Evolutionary conservation across 2,888 invertebrate species (phyloP).

Genomic region (Cinara cedri): DNA sequence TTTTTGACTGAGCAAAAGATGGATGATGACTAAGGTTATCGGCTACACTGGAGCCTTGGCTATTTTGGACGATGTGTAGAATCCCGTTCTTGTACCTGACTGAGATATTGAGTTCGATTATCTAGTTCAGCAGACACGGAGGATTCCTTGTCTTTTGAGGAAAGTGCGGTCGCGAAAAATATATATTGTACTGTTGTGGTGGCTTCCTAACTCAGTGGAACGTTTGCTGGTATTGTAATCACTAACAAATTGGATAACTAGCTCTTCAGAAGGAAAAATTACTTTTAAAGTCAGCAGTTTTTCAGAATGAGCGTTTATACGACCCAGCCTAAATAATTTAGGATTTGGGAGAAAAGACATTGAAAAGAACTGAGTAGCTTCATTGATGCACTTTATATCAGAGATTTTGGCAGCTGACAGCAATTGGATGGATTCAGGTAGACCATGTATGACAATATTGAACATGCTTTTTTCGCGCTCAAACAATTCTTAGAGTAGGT

Average conservation of each 20-base stretch:
- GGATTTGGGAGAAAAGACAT: background rate
- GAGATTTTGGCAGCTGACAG: background rate
- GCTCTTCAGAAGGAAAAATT: background rate
- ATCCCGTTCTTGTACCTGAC: no score
- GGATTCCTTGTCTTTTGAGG: background rate
- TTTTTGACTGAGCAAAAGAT: no score
- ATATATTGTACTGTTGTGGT: background rate
- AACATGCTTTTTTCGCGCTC: background rate
- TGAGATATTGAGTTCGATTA: background rate
- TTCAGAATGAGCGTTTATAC: background rate
- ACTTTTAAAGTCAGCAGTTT: background rate
- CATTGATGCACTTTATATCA: no score
- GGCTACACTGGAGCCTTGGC: no score
- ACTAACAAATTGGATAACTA: no score
- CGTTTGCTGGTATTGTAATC: no score
- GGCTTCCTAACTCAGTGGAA: background rate
- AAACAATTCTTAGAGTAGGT: background rate
- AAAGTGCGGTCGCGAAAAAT: background rate
- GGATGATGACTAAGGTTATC: no score
- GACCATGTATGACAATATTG: background rate
- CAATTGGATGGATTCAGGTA: background rate
- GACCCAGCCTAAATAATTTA: background rate
- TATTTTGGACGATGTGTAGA: no score
- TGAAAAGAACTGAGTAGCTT: background rate
- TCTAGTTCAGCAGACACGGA: constrained; percentile 4